phyloP scores from a whole-genome alignment of 1,140 invertebrate genomes.

The Zophobas morio region DNA sequence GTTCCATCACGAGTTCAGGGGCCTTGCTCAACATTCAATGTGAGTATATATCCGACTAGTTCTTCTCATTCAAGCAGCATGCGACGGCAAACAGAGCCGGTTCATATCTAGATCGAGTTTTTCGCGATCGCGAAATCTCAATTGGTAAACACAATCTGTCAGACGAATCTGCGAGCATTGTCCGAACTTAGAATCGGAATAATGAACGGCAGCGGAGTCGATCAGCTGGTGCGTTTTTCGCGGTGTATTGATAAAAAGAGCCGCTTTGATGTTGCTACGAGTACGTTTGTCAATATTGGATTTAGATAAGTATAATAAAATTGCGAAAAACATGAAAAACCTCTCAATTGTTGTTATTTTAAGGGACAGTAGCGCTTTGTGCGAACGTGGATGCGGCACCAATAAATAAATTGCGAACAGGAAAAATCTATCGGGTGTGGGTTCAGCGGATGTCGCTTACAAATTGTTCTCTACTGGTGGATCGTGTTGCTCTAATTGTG shows the following conservation, averaged over 20 bases:
- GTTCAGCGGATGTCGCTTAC: no score
- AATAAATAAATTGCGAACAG: no score
- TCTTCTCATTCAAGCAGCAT: background rate
- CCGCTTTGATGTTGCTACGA: constrained; percentile 36
- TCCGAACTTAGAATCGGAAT: constrained; percentile 19
- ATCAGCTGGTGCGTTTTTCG: constrained; percentile 33
- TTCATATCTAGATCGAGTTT: constrained; percentile 25
- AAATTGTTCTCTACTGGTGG: no score
- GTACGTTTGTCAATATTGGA: constrained; percentile 36
- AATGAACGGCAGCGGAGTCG: constrained; percentile 1
- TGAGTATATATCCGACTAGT: constrained; percentile 68
- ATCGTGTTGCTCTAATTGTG: no score
- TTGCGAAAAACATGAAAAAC: constrained; percentile 38
- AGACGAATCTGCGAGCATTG: constrained; percentile 15
- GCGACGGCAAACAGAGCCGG: constrained; percentile 14
- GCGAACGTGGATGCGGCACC: background rate
- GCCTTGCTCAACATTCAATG: constrained; percentile 74
- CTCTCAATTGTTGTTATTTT: constrained; percentile 23
- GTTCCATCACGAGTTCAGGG: constrained; percentile 71
- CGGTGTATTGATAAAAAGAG: constrained; percentile 12
- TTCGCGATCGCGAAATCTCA: constrained; percentile 14
- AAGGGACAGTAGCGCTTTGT: constrained; percentile 25
- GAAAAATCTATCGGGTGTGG: no score
- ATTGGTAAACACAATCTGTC: constrained; percentile 37
- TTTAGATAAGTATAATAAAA: constrained; percentile 41